These are phyloP conservation scores for Drosophila putrida DNA, from an alignment of 2,888 invertebrate species.

Conservation along the genomic window DNA sequence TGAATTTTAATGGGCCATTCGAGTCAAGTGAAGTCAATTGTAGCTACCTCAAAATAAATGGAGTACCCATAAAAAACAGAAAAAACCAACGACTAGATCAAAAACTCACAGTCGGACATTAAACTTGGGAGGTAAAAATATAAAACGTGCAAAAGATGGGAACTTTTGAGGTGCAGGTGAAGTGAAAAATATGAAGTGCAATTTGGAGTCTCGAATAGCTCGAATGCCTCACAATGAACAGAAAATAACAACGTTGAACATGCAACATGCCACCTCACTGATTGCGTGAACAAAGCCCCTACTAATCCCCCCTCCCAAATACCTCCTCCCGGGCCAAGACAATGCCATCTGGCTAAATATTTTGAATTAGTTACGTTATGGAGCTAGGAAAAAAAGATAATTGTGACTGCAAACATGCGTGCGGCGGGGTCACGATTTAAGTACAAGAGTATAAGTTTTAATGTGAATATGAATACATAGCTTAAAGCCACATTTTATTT, in stretches of 20 bases:
- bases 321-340: conserved; percentile 24
- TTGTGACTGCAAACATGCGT: conserved; percentile 56
- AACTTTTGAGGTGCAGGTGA: conserved; percentile 60
- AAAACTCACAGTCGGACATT: conserved; percentile 65
- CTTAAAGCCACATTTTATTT: neutral
- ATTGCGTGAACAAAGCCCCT: conserved; percentile 65
- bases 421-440: conserved; percentile 53
- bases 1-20: conserved; percentile 11
- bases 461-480: conserved; percentile 1
- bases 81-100: conserved; percentile 21
- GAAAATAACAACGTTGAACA: conserved; percentile 64
- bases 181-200: conserved; percentile 56
- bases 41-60: conserved; percentile 32
- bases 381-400: conserved; percentile 39
- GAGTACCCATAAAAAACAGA: conserved; percentile 24
- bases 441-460: conserved; percentile 9
- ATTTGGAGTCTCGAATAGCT: conserved; percentile 67
- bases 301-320: neutral
- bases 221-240: conserved; percentile 72
- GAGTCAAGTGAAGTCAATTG: conserved; percentile 53
- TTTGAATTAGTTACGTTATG: conserved; percentile 61
- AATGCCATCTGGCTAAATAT: conserved; percentile 60
- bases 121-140: conserved; percentile 60
- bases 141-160: conserved; percentile 67
- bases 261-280: conserved; percentile 72